Percentiles rank a stretch among this genome's conserved stretches.
Evolutionary conservation across 2,888 invertebrate genomes (phyloP).

Genomic region (Zele albiditarsus): DNA sequence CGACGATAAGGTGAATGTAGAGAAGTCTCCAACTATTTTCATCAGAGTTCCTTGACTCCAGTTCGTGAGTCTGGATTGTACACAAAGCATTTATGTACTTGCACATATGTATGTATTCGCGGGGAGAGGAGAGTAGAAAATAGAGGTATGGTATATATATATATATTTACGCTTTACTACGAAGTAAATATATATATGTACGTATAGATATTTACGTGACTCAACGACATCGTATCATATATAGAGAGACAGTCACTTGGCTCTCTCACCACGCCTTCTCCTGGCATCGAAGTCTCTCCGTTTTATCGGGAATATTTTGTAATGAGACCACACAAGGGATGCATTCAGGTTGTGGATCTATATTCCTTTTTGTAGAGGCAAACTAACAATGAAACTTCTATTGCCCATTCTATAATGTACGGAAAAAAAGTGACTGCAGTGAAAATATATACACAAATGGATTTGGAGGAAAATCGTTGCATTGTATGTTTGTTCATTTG

Average conservation of each 20-base stretch:
- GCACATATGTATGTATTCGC: conserved; percentile 10
- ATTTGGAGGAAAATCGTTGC: neutral
- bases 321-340: conserved; percentile 8
- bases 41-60: conserved; percentile 39
- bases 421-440: neutral
- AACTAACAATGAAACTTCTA: neutral
- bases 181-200: conserved; percentile 10
- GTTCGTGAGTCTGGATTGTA: conserved; percentile 12
- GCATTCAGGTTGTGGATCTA: conserved; percentile 45
- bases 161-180: conserved; percentile 2
- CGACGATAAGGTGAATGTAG: neutral
- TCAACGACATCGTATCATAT: conserved; percentile 42
- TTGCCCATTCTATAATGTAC: neutral
- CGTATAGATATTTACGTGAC: conserved; percentile 34
- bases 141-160: conserved; percentile 17
- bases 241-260: neutral
- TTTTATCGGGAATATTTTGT: conserved; percentile 51
- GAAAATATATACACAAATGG: neutral
- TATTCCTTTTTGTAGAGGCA: neutral
- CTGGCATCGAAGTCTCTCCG: conserved; percentile 56
- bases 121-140: conserved; percentile 23
- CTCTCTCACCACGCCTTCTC: conserved; percentile 54
- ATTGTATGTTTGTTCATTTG: neutral
- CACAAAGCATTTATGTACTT: conserved; percentile 9
- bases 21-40: conserved; percentile 28